Evolutionary conservation across 2,113 vertebrate genomes (phyloP).

Genomic region (Jacana jacana): DNA sequence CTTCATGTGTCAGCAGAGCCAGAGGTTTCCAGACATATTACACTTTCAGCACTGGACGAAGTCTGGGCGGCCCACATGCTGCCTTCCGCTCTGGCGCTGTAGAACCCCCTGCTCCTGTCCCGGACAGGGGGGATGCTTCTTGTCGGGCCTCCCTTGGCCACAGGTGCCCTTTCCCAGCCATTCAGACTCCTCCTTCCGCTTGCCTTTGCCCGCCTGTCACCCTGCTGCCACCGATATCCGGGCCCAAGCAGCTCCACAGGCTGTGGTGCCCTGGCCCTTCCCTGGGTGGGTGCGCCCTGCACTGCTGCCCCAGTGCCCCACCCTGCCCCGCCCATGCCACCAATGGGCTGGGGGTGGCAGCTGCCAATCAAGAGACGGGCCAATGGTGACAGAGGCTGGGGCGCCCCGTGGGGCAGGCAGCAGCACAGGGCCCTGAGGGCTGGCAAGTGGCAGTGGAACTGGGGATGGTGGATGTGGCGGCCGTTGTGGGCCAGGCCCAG

Average conservation of each 20-base stretch:
- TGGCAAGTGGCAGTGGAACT: too few relatives aligned
- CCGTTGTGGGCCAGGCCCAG: neutral
- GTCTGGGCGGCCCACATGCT: neutral
- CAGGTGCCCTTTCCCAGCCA: neutral
- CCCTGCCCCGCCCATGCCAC: neutral
- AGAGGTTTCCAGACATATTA: neutral
- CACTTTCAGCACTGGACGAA: neutral
- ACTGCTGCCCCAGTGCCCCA: too few relatives aligned
- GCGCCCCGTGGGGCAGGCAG: too few relatives aligned
- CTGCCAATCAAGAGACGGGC: slow-evolving; percentile 57
- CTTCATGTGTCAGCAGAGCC: fast-evolving
- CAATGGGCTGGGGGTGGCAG: neutral
- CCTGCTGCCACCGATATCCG: fast-evolving
- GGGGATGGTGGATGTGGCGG: neutral
- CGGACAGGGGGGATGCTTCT: fast-evolving
- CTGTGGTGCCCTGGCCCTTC: neutral
- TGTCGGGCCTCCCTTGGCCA: too few relatives aligned
- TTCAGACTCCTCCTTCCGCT: fast-evolving
- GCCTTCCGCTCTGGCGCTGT: neutral
- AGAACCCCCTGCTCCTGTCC: neutral
- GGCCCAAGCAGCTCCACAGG: too few relatives aligned
- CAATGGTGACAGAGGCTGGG: slow-evolving; percentile 19
- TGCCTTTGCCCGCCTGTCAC: fast-evolving
- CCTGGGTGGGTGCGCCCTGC: too few relatives aligned
- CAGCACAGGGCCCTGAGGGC: too few relatives aligned